Percentiles rank a stretch among this genome's conserved stretches.
phyloP scores from a whole-genome alignment of 1,140 invertebrate genomes.

The Saccostrea glomerata region DNA sequence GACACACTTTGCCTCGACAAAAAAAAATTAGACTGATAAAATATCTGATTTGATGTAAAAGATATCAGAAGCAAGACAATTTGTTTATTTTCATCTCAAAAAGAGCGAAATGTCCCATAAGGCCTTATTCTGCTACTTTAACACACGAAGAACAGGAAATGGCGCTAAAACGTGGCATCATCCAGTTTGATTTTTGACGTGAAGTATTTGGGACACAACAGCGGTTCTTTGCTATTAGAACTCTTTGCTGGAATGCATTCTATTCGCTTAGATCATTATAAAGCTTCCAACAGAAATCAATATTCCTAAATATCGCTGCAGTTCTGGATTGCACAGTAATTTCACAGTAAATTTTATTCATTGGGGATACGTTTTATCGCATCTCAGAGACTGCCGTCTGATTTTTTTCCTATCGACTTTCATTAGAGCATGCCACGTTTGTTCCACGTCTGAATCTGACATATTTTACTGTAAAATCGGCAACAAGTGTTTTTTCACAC shows the following conservation, averaged over 20 bases:
- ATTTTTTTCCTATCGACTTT: conserved; percentile 2
- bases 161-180: too few relatives aligned
- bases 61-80: too few relatives aligned
- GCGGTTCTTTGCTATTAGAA: neutral
- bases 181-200: too few relatives aligned
- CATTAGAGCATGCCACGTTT: conserved; percentile 4
- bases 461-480: neutral
- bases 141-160: neutral
- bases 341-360: neutral
- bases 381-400: neutral
- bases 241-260: neutral
- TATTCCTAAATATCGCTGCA: conserved; percentile 10
- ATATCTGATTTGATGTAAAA: too few relatives aligned
- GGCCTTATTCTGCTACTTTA: neutral
- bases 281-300: neutral
- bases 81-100: neutral
- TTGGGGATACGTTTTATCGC: conserved; percentile 10
- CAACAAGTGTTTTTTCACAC: conserved; percentile 9
- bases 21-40: too few relatives aligned
- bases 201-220: too few relatives aligned
- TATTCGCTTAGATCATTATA: neutral
- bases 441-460: neutral
- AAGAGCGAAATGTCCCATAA: neutral
- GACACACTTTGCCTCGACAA: neutral
- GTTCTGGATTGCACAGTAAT: conserved; percentile 15